Base-by-base conservation (phyloP, 2,113 vertebrate genomes). In the Pogona vitticeps region DNA sequence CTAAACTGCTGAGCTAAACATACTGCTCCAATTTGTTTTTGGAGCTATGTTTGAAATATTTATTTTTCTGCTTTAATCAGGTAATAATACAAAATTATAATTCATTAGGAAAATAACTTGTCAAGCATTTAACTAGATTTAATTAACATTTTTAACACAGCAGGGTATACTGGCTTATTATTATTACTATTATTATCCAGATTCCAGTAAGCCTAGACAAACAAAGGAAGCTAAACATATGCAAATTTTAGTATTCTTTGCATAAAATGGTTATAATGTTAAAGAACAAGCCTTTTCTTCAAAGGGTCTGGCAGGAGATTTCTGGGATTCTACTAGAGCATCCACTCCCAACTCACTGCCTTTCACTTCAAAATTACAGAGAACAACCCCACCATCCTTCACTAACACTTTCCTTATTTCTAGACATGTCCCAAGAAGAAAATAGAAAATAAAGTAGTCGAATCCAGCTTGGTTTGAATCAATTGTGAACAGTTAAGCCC, bases 1-100 rank as follows among this genome's bases (percentile, higher is more conserved):
- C n/a, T n/a, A n/a, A n/a, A n/a, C n/a, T n/a, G n/a, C n/a, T n/a
- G n/a, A n/a, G n/a, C n/a, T n/a, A n/a, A n/a, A 52, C 46, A 28
- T 59, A 76, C 38, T 71, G 52, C 0, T 59, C 79, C 65, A 77
- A 52, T 36, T 13, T 79, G 58, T n/a, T 79, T 79, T 72, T 79
- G n/a, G 63, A 68, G 10, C 9, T 79, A 26, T 58, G 56, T 70
- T 84, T 84, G 40, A 84, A 84, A 58, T 46, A 71, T 72, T 79
- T 76, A 85, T 85, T 79, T 79, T 78, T 46, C 33, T 14, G 52
- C 36, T 86, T 65, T 79, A 86, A 86, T 86, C 76, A 71, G 70
- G 65, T 79, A 86, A 79, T 79, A 46, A 68, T 36, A 78, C 68
- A 71, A 85, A 71, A 86, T 79, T 78, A 86, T 86, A 86, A 86